These are phyloP conservation scores for Enteromius mattozi DNA, from an alignment of 2,797 vertebrate species.

Conservation along the genomic window DNA sequence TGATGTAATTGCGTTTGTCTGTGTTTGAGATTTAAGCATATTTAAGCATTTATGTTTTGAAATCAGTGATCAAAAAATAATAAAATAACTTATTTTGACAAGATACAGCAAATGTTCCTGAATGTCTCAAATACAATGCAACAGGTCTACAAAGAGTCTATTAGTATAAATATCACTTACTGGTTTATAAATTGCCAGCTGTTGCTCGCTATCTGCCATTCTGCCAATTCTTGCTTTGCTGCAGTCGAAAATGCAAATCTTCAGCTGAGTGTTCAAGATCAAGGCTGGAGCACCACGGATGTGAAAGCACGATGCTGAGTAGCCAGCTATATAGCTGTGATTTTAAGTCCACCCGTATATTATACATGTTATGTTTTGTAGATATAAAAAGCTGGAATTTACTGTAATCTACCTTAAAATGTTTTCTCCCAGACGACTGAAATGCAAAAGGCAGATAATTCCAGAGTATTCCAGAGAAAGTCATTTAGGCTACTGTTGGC, in stretches of 20 bases:
- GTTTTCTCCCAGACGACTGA: background rate
- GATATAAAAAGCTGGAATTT: background rate
- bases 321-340: background rate
- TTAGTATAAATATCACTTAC: constrained; percentile 63
- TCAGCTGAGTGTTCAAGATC: background rate
- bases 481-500: background rate
- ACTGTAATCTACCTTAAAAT: background rate
- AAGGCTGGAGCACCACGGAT: background rate
- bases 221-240: background rate
- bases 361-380: background rate
- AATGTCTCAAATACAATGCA: background rate
- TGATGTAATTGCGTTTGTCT: constrained; percentile 37
- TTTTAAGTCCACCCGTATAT: background rate
- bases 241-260: background rate
- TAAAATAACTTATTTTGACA: background rate
- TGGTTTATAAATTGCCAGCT: constrained; percentile 69
- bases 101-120: background rate
- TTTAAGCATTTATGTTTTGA: background rate
- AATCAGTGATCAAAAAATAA: background rate
- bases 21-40: background rate
- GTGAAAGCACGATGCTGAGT: background rate
- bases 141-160: background rate
- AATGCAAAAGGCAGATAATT: background rate
- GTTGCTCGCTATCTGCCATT: constrained; percentile 70
- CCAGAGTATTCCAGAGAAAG: background rate